Percentiles rank a stretch among this genome's conserved stretches.
phyloP scores from a whole-genome alignment of 2,797 vertebrate genomes.

The Tolypeutes matacus region DNA sequence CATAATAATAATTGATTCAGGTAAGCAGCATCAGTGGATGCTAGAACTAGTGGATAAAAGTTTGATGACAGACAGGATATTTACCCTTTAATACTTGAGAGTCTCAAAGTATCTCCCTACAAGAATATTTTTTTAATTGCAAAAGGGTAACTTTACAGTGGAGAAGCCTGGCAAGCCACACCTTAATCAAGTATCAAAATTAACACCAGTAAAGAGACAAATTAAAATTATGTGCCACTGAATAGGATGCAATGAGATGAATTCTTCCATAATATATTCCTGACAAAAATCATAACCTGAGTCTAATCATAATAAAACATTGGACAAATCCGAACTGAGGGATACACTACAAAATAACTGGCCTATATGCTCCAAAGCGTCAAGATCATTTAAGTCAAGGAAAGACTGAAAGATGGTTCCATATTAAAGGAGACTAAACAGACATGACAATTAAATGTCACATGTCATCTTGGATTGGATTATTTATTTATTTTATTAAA shows the following conservation, averaged over 20 bases:
- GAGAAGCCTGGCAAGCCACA: not conserved
- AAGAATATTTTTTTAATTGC: slow-evolving; percentile 42
- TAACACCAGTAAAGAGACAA: slow-evolving; percentile 32
- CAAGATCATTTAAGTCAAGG: not conserved
- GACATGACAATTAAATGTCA: slow-evolving; percentile 14
- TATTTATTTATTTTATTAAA: too few species aligned
- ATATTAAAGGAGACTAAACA: slow-evolving; percentile 19
- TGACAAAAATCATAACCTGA: not conserved
- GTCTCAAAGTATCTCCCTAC: not conserved
- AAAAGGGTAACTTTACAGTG: slow-evolving; percentile 29
- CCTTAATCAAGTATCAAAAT: slow-evolving; percentile 55
- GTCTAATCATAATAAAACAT: slow-evolving; percentile 41
- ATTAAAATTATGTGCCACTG: slow-evolving; percentile 25
- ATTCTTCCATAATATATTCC: not conserved
- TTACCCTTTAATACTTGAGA: not conserved
- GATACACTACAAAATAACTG: slow-evolving; percentile 4
- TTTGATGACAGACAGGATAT: not conserved
- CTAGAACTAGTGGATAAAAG: not conserved
- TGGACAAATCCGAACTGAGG: not conserved
- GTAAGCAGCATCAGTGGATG: not conserved
- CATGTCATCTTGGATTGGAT: not conserved
- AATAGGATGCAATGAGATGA: not conserved
- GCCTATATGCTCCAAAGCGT: not conserved
- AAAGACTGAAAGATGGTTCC: not conserved
- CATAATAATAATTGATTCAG: not conserved